phyloP scores from a whole-genome alignment of 2,888 invertebrate genomes.

The Alitta virens region DNA sequence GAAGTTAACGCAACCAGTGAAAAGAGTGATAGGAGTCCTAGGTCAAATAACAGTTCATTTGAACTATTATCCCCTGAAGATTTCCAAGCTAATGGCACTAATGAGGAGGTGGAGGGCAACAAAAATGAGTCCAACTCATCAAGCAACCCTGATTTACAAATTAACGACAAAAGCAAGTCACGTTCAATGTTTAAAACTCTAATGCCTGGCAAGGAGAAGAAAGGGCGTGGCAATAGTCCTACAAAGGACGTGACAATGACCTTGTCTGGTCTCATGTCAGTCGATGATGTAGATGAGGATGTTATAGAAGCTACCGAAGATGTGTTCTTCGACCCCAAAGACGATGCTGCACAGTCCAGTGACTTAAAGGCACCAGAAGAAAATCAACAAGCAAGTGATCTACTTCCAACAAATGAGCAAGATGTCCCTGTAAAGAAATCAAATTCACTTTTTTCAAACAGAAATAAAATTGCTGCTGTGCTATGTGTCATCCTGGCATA shows the following conservation, averaged over 20 bases:
- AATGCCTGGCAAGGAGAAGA: slow-evolving; percentile 8
- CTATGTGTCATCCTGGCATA: slow-evolving; percentile 37
- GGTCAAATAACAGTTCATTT: background rate
- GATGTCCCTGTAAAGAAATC: background rate
- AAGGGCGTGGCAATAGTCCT: background rate
- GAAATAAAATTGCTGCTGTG: slow-evolving; percentile 4
- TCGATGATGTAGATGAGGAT: background rate
- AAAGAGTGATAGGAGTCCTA: background rate
- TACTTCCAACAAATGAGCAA: no score
- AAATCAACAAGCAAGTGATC: no score
- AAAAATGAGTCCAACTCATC: background rate
- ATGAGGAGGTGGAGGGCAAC: background rate
- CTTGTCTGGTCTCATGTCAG: slow-evolving; percentile 10
- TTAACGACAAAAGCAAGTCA: background rate
- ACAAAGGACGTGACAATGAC: slow-evolving; percentile 12
- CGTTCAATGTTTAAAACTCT: slow-evolving; percentile 9
- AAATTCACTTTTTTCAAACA: background rate
- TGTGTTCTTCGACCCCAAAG: slow-evolving; percentile 14
- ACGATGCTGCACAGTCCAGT: background rate
- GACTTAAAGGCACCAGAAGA: no score
- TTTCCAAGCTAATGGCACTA: slow-evolving; percentile 3
- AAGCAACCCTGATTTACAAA: background rate
- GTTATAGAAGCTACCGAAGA: slow-evolving; percentile 1
- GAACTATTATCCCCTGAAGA: slow-evolving; percentile 12
- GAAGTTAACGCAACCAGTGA: background rate